Percentiles rank a stretch among this genome's conserved stretches.
Conservation (phyloP, 1,140 invertebrate species). For the Ladona fulva region DNA sequence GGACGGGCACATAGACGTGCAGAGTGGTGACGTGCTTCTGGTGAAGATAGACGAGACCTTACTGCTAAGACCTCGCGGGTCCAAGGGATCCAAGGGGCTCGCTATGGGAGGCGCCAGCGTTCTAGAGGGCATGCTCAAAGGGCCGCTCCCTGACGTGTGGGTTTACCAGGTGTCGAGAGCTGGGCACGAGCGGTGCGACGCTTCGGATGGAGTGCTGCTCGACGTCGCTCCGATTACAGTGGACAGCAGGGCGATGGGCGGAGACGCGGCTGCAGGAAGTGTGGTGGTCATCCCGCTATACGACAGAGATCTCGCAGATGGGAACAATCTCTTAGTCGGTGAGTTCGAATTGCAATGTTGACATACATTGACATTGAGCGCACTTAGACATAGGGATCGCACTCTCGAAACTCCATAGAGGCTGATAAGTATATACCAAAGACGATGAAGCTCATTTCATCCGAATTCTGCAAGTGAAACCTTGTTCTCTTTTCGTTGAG, state of each 20-base stretch:
- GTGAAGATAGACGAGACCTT: conserved; percentile 53
- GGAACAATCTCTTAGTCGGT: conserved; percentile 59
- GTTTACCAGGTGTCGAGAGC: conserved; percentile 51
- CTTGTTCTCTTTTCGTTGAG: no score
- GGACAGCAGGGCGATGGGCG: conserved; percentile 46
- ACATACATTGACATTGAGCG: no score
- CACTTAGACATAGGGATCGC: no score
- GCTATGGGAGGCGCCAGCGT: not conserved
- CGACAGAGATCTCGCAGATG: conserved; percentile 57
- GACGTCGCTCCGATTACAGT: conserved; percentile 55
- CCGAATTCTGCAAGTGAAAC: no score
- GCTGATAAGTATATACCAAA: no score
- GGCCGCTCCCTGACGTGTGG: conserved; percentile 17
- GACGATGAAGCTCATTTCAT: no score
- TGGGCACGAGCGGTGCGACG: conserved; percentile 55
- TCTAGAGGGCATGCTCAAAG: not conserved
- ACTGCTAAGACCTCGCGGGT: not conserved
- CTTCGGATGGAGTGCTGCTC: conserved; percentile 50
- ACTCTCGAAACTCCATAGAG: no score
- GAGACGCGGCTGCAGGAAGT: conserved; percentile 50
- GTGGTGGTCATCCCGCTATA: conserved; percentile 50
- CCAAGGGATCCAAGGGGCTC: not conserved
- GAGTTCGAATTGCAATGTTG: conserved; percentile 26
- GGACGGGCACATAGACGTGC: conserved; percentile 51
- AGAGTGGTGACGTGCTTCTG: conserved; percentile 56